phyloP scores from a whole-genome alignment of 2,888 invertebrate species.

The Dusona sp. region DNA sequence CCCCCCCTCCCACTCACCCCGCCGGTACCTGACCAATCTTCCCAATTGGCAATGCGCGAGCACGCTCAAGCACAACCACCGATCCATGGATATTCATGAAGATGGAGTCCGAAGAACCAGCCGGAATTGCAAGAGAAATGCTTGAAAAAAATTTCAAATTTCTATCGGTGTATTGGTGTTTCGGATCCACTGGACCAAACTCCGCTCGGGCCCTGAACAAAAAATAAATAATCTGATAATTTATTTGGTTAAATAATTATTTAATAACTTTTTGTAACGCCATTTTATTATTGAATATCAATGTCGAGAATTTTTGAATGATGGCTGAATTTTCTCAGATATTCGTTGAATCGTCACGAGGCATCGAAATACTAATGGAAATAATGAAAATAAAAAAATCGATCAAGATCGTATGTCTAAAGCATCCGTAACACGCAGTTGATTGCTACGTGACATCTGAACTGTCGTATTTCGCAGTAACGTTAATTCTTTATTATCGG shows the following conservation, averaged over 20 bases:
- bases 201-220: too few species aligned
- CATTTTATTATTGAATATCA: not conserved
- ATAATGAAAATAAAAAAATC: not conserved
- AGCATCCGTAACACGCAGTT: slow-evolving; percentile 6
- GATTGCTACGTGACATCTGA: slow-evolving; percentile 16
- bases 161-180: too few species aligned
- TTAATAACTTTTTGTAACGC: not conserved
- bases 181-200: too few species aligned
- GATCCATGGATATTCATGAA: too few species aligned
- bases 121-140: too few species aligned
- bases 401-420: not conserved
- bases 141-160: too few species aligned
- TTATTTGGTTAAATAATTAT: not conserved
- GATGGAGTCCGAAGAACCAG: too few species aligned
- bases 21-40: too few species aligned
- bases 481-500: slow-evolving; percentile 23
- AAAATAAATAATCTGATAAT: not conserved
- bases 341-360: not conserved
- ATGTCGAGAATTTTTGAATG: not conserved
- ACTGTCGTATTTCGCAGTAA: slow-evolving; percentile 3
- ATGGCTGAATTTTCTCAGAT: not conserved
- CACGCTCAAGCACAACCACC: too few species aligned
- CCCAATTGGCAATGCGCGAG: too few species aligned
- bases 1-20: too few species aligned
- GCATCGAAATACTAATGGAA: not conserved